Conservation (phyloP, 2,113 vertebrate genomes). For the Oryctolagus cuniculus region mOryCun1.1 NC_091434.1:124495501-124496000, state of each 20-base stretch:
- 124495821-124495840: background rate
- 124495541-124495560: background rate
- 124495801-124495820: slow-evolving; percentile 24
- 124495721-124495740: background rate
- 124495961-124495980: slow-evolving; percentile 29
- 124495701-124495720: slow-evolving; percentile 11
- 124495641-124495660: background rate
- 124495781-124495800: background rate
- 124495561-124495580: background rate
- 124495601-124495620: background rate
- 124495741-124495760: background rate
- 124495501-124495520: background rate
- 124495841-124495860: slow-evolving; percentile 50
- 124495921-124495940: background rate
- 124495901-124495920: slow-evolving; percentile 54
- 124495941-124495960: slow-evolving; percentile 13
- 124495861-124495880: slow-evolving; percentile 25
- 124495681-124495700: background rate
- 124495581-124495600: background rate
- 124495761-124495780: background rate
- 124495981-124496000: background rate
- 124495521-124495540: background rate
- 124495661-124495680: background rate
- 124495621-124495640: background rate
- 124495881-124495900: slow-evolving; percentile 69